These are phyloP conservation scores for Teleiodes luculella DNA, from an alignment of 2,888 invertebrate genomes.

Conservation along the genomic window DNA sequence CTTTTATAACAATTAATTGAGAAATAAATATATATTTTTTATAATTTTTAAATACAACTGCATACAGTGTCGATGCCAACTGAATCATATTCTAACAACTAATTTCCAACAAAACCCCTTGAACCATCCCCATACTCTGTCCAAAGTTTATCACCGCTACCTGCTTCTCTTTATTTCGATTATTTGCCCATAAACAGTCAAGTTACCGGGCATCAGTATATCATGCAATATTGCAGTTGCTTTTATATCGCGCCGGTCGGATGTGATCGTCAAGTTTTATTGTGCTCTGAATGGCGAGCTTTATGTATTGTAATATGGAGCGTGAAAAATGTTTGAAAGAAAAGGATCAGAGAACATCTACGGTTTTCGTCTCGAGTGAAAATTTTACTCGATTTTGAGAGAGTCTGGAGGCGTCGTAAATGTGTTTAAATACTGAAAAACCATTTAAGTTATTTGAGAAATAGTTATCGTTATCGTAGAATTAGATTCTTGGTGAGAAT, in stretches of 20 bases:
- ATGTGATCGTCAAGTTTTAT: constrained; percentile 20
- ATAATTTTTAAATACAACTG: too few relatives aligned
- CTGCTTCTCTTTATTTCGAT: constrained; percentile 30
- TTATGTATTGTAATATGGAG: constrained; percentile 15
- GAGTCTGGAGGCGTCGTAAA: too few relatives aligned
- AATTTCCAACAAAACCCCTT: not conserved
- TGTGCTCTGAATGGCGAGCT: constrained; percentile 16
- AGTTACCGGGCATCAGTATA: constrained; percentile 37
- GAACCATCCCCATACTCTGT: not conserved
- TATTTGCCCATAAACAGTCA: constrained; percentile 36
- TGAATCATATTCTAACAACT: too few relatives aligned
- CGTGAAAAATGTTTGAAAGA: constrained; percentile 18
- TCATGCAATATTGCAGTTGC: constrained; percentile 34
- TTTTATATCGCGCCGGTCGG: constrained; percentile 19
- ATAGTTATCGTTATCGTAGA: too few relatives aligned
- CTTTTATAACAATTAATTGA: too few relatives aligned
- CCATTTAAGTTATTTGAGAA: too few relatives aligned
- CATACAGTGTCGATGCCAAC: too few relatives aligned
- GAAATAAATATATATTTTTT: too few relatives aligned
- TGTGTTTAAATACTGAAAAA: too few relatives aligned
- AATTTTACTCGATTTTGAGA: constrained; percentile 2
- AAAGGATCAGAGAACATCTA: constrained; percentile 8
- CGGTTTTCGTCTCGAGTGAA: not conserved
- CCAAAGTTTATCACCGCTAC: not conserved
- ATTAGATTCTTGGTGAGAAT: too few relatives aligned